Percentiles rank a stretch among this genome's conserved stretches.
Conservation (phyloP, 2,797 vertebrate genomes). For the Choloepus didactylus region DNA sequence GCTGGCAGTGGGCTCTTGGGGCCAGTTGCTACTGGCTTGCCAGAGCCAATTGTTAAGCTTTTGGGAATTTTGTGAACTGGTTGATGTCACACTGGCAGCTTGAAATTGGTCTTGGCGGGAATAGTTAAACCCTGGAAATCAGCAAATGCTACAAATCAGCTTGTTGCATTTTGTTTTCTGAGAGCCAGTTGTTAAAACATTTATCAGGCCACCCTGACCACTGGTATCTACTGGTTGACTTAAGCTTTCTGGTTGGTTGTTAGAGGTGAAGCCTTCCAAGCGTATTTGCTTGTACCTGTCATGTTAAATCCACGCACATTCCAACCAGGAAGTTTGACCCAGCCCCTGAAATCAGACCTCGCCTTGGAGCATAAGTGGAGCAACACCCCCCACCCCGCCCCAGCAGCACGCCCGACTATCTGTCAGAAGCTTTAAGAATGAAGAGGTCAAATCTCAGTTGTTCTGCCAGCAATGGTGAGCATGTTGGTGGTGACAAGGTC, state of each 20-base stretch:
- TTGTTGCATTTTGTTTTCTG: neutral
- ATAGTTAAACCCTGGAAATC: neutral
- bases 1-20: neutral
- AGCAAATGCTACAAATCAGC: neutral
- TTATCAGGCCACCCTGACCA: too few relatives aligned
- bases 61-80: neutral
- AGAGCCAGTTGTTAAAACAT: neutral
- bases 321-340: constrained; percentile 85
- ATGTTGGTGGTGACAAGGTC: neutral
- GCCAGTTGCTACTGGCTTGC: accelerated
- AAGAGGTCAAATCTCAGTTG: constrained; percentile 90
- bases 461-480: constrained; percentile 90
- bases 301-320: neutral
- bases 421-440: constrained; percentile 91
- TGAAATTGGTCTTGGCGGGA: neutral
- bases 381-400: too few relatives aligned
- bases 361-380: constrained; percentile 79
- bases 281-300: neutral
- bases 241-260: neutral
- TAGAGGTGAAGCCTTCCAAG: neutral
- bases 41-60: neutral
- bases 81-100: neutral
- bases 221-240: neutral
- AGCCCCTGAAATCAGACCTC: constrained; percentile 85
- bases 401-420: constrained; percentile 88